A percentile compares a stretch with the other conserved stretches of the same genome.
Conservation (phyloP, 2,888 invertebrate species). For the Corythucha ciliata region DNA sequence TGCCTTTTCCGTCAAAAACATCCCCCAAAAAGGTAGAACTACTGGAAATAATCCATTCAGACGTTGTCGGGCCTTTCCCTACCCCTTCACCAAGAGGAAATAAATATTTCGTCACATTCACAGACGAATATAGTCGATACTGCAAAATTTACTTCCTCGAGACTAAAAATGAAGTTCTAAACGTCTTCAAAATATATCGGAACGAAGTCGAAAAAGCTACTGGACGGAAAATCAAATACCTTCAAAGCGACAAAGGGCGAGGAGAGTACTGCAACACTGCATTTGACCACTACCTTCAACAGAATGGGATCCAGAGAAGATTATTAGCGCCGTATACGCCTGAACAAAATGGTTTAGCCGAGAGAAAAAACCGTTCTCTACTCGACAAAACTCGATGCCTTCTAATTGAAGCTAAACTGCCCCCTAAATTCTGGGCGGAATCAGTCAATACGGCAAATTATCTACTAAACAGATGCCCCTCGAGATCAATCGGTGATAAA, state of each 20-base stretch:
- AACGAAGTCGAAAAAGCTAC: conserved; percentile 34
- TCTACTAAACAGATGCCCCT: conserved; percentile 12
- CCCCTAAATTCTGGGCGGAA: conserved; percentile 31
- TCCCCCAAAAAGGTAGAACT: not conserved
- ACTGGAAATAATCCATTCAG: not conserved
- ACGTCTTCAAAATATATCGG: conserved; percentile 28
- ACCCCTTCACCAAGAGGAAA: not conserved
- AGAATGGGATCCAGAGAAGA: conserved; percentile 35
- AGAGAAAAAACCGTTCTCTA: conserved; percentile 9
- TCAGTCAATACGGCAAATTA: conserved; percentile 26
- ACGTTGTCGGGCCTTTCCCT: not conserved
- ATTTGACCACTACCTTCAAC: conserved; percentile 33
- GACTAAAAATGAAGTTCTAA: conserved; percentile 31
- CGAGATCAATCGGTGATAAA: conserved; percentile 8
- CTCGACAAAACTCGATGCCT: conserved; percentile 28
- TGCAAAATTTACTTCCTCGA: conserved; percentile 1
- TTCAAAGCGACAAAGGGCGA: conserved; percentile 31
- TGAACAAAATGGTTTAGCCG: conserved; percentile 15
- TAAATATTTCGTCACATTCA: conserved; percentile 13
- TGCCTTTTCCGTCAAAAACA: not conserved
- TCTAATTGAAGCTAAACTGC: conserved; percentile 26
- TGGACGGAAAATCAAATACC: conserved; percentile 1
- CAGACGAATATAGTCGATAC: not conserved
- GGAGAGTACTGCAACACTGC: conserved; percentile 31
- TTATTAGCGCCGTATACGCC: conserved; percentile 34